Conservation (phyloP, 2,113 vertebrate species). For the Nettapus auritus region DNA sequence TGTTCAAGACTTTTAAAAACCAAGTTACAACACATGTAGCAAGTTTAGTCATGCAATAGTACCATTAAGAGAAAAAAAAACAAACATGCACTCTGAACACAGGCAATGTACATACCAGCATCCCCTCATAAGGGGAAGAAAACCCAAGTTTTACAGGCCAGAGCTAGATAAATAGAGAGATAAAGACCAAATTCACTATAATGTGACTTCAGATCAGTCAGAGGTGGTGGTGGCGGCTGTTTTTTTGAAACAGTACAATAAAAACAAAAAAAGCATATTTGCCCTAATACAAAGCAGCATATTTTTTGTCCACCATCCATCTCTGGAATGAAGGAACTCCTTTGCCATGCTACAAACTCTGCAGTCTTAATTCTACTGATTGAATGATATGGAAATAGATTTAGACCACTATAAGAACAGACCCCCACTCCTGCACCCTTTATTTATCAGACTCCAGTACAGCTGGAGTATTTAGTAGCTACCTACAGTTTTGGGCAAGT, state of each 20-base stretch:
- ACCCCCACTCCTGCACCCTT: neutral
- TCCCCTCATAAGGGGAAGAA: slow-evolving; percentile 91
- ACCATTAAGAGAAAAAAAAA: neutral
- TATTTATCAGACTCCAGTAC: neutral
- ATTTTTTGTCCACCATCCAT: neutral
- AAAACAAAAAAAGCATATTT: neutral
- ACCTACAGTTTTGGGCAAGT: neutral
- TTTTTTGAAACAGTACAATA: neutral
- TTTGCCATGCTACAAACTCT: neutral
- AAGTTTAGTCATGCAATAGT: slow-evolving; percentile 52
- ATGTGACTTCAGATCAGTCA: neutral
- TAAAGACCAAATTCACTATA: slow-evolving; percentile 72
- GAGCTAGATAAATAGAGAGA: slow-evolving; percentile 88
- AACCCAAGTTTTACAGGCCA: slow-evolving; percentile 96
- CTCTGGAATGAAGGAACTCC: neutral
- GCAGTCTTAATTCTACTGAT: neutral
- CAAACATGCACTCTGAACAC: slow-evolving; percentile 30
- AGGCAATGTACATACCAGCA: slow-evolving; percentile 89
- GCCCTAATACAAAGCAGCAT: neutral
- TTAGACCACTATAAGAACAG: neutral
- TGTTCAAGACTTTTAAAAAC: neutral
- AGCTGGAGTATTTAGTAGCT: neutral
- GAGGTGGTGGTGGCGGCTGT: neutral
- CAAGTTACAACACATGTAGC: neutral
- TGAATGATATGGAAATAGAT: neutral